These are phyloP conservation scores for Callitettix versicolor DNA, from an alignment of 1,140 invertebrate genomes.

Conservation along the genomic window DNA sequence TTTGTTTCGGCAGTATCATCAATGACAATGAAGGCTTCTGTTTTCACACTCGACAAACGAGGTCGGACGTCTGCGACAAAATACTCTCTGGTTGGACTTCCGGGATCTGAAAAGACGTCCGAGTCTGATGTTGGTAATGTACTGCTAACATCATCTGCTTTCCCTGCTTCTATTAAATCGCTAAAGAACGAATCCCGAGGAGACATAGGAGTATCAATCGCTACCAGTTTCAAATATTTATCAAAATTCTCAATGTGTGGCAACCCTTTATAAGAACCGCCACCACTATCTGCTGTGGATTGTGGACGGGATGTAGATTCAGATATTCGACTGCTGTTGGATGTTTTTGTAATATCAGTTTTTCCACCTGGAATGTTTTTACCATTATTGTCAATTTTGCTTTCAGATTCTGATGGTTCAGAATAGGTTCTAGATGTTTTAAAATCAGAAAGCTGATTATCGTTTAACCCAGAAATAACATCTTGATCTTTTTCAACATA, in stretches of 20 bases:
- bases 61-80: background rate
- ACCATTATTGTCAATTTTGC: too few species aligned
- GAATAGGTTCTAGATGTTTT: background rate
- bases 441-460: too few species aligned
- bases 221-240: background rate
- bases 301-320: too few species aligned
- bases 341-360: background rate
- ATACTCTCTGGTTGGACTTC: background rate
- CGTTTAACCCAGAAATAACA: too few species aligned
- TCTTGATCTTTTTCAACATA: too few species aligned
- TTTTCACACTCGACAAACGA: too few species aligned
- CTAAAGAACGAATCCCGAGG: conserved; percentile 12
- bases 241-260: conserved; percentile 2
- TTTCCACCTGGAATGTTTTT: background rate
- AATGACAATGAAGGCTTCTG: too few species aligned
- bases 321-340: background rate
- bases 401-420: background rate
- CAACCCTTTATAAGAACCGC: background rate
- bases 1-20: too few species aligned
- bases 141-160: background rate
- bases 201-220: background rate
- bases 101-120: background rate
- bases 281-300: background rate
- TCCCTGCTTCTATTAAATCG: conserved; percentile 5
- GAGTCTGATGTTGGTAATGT: background rate